A percentile compares a stretch with the other conserved stretches of the same genome.
phyloP scores from a whole-genome alignment of 2,797 vertebrate genomes.

The Triplophysa yarkandensis region DNA sequence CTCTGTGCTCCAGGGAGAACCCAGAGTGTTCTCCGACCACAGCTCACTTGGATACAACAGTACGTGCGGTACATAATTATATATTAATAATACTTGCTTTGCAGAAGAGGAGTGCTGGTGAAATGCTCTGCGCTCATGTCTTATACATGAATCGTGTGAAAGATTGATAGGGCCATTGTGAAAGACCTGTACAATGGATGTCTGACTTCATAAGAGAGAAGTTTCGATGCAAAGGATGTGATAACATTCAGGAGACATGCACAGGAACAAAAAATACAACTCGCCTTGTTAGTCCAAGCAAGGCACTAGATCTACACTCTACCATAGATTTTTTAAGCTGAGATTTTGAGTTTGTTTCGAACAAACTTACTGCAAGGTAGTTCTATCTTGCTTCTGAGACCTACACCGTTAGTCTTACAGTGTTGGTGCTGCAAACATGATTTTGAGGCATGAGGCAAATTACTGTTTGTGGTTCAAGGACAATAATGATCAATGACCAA shows the following conservation, averaged over 20 bases:
- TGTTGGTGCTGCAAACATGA: background rate
- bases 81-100: conserved; percentile 41
- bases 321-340: no score
- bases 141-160: conserved; percentile 73
- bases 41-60: conserved; percentile 24
- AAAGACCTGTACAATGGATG: conserved; percentile 57
- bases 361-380: no score
- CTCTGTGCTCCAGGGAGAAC: conserved; percentile 21
- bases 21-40: conserved; percentile 7
- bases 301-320: background rate
- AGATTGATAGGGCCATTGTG: conserved; percentile 64
- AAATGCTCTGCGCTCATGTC: conserved; percentile 62
- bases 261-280: background rate
- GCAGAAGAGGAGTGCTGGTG: conserved; percentile 29
- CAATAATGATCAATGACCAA: background rate
- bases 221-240: background rate
- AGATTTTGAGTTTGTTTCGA: no score
- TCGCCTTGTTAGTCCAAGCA: background rate
- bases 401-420: no score
- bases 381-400: no score
- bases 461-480: background rate
- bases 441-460: background rate
- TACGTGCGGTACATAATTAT: conserved; percentile 31
- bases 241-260: conserved; percentile 16
- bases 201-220: conserved; percentile 46